Base-by-base conservation (phyloP, 2,888 invertebrate species). In the Polydesmus complanatus region DNA sequence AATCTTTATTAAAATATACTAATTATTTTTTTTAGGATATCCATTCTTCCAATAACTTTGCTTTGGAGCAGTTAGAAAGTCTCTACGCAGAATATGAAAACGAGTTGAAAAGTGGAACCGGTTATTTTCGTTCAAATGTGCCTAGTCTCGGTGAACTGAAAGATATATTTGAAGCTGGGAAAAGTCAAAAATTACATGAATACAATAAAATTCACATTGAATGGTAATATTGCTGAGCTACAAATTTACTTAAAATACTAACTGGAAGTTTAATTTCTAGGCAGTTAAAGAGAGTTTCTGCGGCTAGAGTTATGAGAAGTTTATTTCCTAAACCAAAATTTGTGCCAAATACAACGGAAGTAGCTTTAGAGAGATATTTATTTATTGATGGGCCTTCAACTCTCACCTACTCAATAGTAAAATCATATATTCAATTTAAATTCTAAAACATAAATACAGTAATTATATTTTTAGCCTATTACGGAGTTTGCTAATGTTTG, bases 401-500 rank as follows among this genome's bases (percentile, higher is more conserved):
- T 59, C 75, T 78, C 25, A 74, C 78, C 26, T 88, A 88, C 70
- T 72, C 75, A 63, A 73, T 90, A 72, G 79, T 79, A 72, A 68
- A 51, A 37, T 37, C 14, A 52, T n/a, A n/a, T n/a, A 48, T 48
- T 48, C 18, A 18, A 14, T 48, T 48, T 14, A 14, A 14, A 48
- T 11, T 22, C 5, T 52, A 21, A 52, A 19, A 21, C 21, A 21
- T 22, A 22, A 3, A 11, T 52, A 52, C 19, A 5, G 11, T 52
- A 22, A 11, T 3, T 59, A 62, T 19, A 14, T 53, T 66, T 68
- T 23, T 63, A 79, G 78, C 89, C 90, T 11, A 83, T 85, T 68
- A 84, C 87, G 14, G 89, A 90, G 73, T 90, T 90, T 70, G 84
- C 84, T 67, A 86, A 84, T 73, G 83, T 88, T 58, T 84, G 88